These are phyloP conservation scores for Otus sunia DNA, from an alignment of 2,113 vertebrate genomes.

Conservation along the genomic window DNA sequence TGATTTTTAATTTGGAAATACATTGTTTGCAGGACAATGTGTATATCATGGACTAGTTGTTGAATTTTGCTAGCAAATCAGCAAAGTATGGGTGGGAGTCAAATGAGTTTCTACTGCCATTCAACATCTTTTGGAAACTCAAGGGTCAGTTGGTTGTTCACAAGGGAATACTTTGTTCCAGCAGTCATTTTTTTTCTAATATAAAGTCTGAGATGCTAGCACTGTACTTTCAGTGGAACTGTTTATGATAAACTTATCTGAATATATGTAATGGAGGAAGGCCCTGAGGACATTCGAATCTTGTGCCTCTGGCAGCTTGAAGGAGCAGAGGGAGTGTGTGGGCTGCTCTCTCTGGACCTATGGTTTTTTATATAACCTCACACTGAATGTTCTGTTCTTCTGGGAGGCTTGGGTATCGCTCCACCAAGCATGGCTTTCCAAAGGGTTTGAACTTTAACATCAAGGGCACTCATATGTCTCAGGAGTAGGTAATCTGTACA, in stretches of 20 bases:
- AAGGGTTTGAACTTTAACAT: conserved; percentile 8
- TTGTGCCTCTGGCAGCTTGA: conserved; percentile 18
- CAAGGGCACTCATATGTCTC: not conserved
- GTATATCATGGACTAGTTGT: not conserved
- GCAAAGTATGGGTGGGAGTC: not conserved
- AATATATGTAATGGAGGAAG: not conserved
- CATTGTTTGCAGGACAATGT: not conserved
- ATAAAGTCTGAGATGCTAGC: not conserved
- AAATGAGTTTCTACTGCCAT: not conserved
- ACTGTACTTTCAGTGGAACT: not conserved
- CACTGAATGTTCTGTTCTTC: not conserved
- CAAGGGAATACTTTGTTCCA: not conserved
- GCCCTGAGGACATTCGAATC: not conserved
- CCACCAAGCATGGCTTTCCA: conserved; percentile 27
- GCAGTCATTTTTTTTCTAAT: not conserved
- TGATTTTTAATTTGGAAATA: not conserved
- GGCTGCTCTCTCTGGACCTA: not conserved
- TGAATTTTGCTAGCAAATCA: not conserved
- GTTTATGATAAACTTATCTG: not conserved
- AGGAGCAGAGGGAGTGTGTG: not conserved
- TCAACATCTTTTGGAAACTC: not conserved
- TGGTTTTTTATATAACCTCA: not conserved
- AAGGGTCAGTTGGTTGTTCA: not conserved
- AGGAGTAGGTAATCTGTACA: conserved; percentile 15
- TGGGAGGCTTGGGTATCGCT: conserved; percentile 41